Conservation (phyloP, 2,888 invertebrate species). For the Hydroisotoma schaefferi region DNA sequence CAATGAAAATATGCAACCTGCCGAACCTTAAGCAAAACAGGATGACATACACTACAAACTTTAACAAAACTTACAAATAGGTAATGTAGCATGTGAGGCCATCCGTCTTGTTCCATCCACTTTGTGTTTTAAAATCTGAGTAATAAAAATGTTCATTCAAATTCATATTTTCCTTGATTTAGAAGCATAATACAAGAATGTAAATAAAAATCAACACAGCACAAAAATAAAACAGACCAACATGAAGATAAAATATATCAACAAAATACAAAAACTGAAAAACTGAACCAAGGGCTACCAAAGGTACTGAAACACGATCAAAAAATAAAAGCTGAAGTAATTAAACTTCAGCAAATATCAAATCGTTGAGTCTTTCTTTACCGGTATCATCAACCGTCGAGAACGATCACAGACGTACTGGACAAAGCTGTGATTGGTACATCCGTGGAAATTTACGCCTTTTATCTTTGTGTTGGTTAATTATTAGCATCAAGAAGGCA, state of each 20-base stretch:
- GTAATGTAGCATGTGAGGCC: constrained; percentile 91
- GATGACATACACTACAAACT: neutral
- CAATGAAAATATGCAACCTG: constrained; percentile 1
- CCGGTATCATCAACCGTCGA: constrained; percentile 93
- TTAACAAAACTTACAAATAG: constrained; percentile 87
- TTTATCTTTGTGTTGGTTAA: constrained; percentile 66
- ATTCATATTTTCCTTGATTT: neutral
- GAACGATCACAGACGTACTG: constrained; percentile 95
- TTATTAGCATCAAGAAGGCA: constrained; percentile 22
- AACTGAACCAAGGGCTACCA: neutral
- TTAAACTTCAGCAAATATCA: constrained; percentile 14
- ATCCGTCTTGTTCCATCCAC: constrained; percentile 92
- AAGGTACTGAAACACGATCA: neutral
- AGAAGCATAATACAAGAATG: neutral
- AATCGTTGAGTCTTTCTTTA: too few relatives aligned
- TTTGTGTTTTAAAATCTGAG: constrained; percentile 87
- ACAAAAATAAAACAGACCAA: neutral
- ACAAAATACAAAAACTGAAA: neutral
- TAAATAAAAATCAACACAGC: constrained; percentile 1
- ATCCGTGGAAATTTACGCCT: constrained; percentile 93
- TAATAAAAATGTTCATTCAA: constrained; percentile 4
- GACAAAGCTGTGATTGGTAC: constrained; percentile 91
- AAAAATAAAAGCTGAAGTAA: neutral
- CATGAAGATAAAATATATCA: neutral
- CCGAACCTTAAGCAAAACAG: neutral